Evolutionary conservation across 2,888 invertebrate species (phyloP), one percentile per base, ranked within the genome.

Genomic region (Megamerina dolium): DNA sequence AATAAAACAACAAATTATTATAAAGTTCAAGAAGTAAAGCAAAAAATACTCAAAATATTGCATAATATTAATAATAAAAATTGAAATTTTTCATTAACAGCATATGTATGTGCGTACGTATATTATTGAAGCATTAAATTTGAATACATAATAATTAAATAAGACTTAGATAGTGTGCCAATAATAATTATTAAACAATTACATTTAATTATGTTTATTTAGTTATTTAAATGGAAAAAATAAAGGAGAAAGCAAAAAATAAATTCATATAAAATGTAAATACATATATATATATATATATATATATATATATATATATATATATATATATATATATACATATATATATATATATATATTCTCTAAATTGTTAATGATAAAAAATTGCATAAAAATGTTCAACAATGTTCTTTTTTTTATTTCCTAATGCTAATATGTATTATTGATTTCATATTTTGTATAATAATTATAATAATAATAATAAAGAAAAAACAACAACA

Each of bases 121-220:
- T 43, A 31, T 31, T 16, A 46, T 40, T 12, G 26, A 50, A 36
- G 42, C 34, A 38, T 46, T 46, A 43, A 43, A n/a, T n/a, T n/a
- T n/a, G n/a, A n/a, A n/a, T n/a, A n/a, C n/a, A 33, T 26, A 32
- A 33, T 43, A 38, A 38, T 43, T 52, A 46, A 44, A 55, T 56
- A 66, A 67, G 68, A 66, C 67, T 66, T 69, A 61, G 61, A 65
- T 60, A 63, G 62, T 60, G 70, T 68, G 68, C 68, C 70, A 68
- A 62, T 57, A 59, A 51, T 18, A 49, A 38, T 17, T 43, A 45
- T 5, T 37, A 32, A 45, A 34, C 13, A 12, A 17, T 12, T 37
- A n/a, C n/a, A n/a, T n/a, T n/a, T n/a, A n/a, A n/a, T n/a, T n/a
- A n/a, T n/a, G 32, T 16, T 10, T 18, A 34, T 18, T 18, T 29